Percentiles rank a stretch among this genome's conserved stretches.
These are phyloP conservation scores for Leistus spinibarbis DNA, from an alignment of 2,888 invertebrate genomes.

Conservation along the genomic window DNA sequence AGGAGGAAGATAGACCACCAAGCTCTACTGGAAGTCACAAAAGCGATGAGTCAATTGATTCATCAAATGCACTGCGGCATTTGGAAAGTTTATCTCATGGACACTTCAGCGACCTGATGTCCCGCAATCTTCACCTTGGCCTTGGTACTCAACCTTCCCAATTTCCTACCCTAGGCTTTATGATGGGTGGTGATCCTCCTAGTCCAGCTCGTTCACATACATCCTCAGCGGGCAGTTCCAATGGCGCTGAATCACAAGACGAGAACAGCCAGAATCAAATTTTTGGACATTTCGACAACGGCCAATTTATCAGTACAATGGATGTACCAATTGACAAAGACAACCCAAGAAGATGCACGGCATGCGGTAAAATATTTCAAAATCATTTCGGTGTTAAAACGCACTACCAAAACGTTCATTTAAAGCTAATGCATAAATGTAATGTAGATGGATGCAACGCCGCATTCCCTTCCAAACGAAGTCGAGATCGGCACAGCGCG, in stretches of 20 bases:
- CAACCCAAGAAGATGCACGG: conserved; percentile 88
- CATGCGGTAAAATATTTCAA: conserved; percentile 92
- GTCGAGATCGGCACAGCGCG: conserved; percentile 89
- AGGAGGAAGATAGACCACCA: conserved; percentile 54
- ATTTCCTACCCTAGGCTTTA: conserved; percentile 58
- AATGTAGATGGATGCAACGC: conserved; percentile 94
- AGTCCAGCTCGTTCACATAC: conserved; percentile 67
- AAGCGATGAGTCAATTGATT: conserved; percentile 66
- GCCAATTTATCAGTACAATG: conserved; percentile 72
- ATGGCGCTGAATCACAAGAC: conserved; percentile 62
- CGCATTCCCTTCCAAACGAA: conserved; percentile 90
- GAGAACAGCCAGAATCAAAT: conserved; percentile 68
- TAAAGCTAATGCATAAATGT: conserved; percentile 95
- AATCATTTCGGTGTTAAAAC: conserved; percentile 92
- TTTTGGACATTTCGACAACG: conserved; percentile 75
- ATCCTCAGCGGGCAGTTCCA: conserved; percentile 65
- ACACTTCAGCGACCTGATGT: conserved; percentile 67
- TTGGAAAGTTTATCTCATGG: conserved; percentile 82
- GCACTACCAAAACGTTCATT: conserved; percentile 94
- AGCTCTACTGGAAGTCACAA: conserved; percentile 64
- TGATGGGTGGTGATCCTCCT: conserved; percentile 63
- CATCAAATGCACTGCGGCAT: conserved; percentile 75
- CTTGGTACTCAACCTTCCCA: conserved; percentile 54
- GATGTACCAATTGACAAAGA: conserved; percentile 92
- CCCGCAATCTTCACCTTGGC: conserved; percentile 55